Conservation (phyloP, 2,888 invertebrate species). For the Azorinus chamasolen region DNA sequence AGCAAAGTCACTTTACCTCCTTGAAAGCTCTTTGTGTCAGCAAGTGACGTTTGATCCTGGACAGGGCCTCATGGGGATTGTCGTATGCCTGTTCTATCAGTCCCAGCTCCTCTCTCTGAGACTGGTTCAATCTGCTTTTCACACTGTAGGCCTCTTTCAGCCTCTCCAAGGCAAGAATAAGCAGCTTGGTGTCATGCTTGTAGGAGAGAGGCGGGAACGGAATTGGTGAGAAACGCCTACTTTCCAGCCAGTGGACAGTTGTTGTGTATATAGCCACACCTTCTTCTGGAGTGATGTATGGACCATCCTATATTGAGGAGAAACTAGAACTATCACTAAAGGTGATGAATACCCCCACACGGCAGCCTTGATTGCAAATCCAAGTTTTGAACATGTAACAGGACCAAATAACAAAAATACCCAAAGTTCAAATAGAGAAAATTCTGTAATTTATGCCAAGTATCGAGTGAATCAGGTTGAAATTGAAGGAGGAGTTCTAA, state of each 20-base stretch:
- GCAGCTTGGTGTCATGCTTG: slow-evolving; percentile 99
- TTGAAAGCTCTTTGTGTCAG: slow-evolving; percentile 99
- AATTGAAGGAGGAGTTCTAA: no score
- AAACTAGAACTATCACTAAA: no score
- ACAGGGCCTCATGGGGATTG: slow-evolving; percentile 99
- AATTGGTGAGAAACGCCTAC: slow-evolving; percentile 98
- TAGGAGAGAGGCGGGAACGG: slow-evolving; percentile 99
- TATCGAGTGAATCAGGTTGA: no score
- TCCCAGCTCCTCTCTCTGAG: slow-evolving; percentile 99
- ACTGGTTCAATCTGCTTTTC: slow-evolving; percentile 98
- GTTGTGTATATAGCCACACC: slow-evolving; percentile 99
- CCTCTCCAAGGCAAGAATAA: slow-evolving; percentile 98
- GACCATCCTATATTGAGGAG: slow-evolving; percentile 92
- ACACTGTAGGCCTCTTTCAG: slow-evolving; percentile 99
- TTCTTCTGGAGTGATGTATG: slow-evolving; percentile 99
- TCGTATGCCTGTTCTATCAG: slow-evolving; percentile 99
- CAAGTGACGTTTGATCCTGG: slow-evolving; percentile 99
- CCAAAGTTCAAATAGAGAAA: no score
- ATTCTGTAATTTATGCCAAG: no score
- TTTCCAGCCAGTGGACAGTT: slow-evolving; percentile 99
- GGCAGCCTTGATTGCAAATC: neutral
- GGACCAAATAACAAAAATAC: no score
- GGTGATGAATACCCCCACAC: no score
- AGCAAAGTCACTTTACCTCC: slow-evolving; percentile 90
- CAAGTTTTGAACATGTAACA: no score